These are phyloP conservation scores for Erythrolamprus reginae DNA, from an alignment of 2,113 vertebrate species.

Conservation along the genomic window DNA sequence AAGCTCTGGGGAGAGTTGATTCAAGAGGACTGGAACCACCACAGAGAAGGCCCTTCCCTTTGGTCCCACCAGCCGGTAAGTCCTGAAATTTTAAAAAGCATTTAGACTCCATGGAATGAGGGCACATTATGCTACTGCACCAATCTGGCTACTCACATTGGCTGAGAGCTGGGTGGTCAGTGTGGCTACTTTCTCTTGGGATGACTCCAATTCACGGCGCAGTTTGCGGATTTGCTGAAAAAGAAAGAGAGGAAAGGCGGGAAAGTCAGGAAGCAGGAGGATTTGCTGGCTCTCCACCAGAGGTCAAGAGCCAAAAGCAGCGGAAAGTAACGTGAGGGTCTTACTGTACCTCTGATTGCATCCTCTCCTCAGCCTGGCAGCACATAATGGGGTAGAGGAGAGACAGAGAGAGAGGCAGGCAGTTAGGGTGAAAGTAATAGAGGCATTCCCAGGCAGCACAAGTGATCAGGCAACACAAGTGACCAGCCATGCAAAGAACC, in stretches of 20 bases:
- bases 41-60: no score
- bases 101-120: not conserved
- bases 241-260: slow-evolving; percentile 3
- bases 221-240: slow-evolving; percentile 93
- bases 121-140: not conserved
- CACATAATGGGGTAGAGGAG: slow-evolving; percentile 61
- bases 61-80: not conserved
- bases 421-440: slow-evolving; percentile 48
- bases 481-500: slow-evolving; percentile 47
- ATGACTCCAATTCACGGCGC: slow-evolving; percentile 89
- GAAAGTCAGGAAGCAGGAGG: not conserved
- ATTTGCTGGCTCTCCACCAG: fast-evolving
- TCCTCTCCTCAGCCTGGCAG: slow-evolving; percentile 93
- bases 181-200: slow-evolving; percentile 92
- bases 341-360: slow-evolving; percentile 90
- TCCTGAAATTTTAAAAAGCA: not conserved
- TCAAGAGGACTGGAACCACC: no score
- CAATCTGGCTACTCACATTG: slow-evolving; percentile 73
- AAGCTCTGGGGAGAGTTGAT: no score
- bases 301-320: not conserved
- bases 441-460: slow-evolving; percentile 38
- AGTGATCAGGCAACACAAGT: slow-evolving; percentile 28
- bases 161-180: slow-evolving; percentile 89
- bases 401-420: slow-evolving; percentile 67
- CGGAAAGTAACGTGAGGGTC: slow-evolving; percentile 25